Evolutionary conservation across 1,140 invertebrate genomes (phyloP).

Genomic region (Phthorimaea operculella): DNA sequence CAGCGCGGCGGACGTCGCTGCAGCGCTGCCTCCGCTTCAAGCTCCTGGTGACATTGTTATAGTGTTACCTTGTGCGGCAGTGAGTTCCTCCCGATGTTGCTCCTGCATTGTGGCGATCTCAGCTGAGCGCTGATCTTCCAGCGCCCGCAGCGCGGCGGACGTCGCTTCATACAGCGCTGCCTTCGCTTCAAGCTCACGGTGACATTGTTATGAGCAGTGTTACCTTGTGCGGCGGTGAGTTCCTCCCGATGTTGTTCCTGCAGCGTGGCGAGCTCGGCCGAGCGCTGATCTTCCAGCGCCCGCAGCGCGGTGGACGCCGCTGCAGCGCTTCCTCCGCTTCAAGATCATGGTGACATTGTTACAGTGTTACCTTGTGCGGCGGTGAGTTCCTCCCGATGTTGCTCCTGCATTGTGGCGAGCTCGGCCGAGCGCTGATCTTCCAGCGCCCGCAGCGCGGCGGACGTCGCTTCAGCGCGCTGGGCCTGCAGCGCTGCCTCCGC

Average conservation of each 20-base stretch:
- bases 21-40: too few relatives aligned
- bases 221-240: slow-evolving; percentile 55
- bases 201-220: too few relatives aligned
- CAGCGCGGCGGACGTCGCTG: slow-evolving; percentile 63
- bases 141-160: slow-evolving; percentile 55
- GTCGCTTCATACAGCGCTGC: slow-evolving; percentile 52
- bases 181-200: too few relatives aligned
- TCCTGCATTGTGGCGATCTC: slow-evolving; percentile 43
- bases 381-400: slow-evolving; percentile 58
- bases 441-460: slow-evolving; percentile 55
- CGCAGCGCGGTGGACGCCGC: slow-evolving; percentile 61
- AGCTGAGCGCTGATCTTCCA: slow-evolving; percentile 46
- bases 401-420: slow-evolving; percentile 37
- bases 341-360: too few relatives aligned
- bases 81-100: slow-evolving; percentile 60
- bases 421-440: slow-evolving; percentile 52
- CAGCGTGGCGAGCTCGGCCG: slow-evolving; percentile 39
- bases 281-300: slow-evolving; percentile 48
- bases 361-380: slow-evolving; percentile 62
- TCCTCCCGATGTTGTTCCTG: slow-evolving; percentile 59
- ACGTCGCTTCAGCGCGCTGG: too few relatives aligned
- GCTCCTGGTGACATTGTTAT: too few relatives aligned
- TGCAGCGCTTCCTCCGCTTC: slow-evolving; percentile 54
- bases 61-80: slow-evolving; percentile 59
- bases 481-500: slow-evolving; percentile 54